These are phyloP conservation scores for Habrosyne pyritoides DNA, from an alignment of 2,888 invertebrate genomes.

Conservation along the genomic window DNA sequence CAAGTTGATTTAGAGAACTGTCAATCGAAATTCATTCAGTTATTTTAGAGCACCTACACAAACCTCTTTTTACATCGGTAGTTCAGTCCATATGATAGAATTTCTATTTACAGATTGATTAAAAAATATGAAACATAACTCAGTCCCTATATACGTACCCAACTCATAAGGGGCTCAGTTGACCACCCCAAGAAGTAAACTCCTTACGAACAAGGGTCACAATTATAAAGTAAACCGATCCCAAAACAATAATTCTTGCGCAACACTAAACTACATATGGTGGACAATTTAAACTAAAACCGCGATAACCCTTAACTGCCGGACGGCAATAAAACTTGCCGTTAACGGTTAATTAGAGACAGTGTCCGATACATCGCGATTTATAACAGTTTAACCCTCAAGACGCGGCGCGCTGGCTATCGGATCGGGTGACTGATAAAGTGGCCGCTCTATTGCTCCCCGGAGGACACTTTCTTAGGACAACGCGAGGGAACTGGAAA, in stretches of 20 bases:
- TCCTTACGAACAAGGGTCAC: slow-evolving; percentile 4
- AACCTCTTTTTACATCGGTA: too few species aligned
- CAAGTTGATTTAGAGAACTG: too few species aligned
- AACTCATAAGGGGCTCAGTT: background rate
- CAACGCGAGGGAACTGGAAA: slow-evolving; percentile 41
- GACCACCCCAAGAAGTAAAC: slow-evolving; percentile 1
- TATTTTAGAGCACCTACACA: too few species aligned
- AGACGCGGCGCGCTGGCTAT: slow-evolving; percentile 28
- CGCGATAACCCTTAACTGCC: slow-evolving; percentile 70
- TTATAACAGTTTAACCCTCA: slow-evolving; percentile 43
- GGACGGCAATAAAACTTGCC: slow-evolving; percentile 68
- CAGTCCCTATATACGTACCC: too few species aligned
- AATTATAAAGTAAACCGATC: slow-evolving; percentile 37
- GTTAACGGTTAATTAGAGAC: slow-evolving; percentile 78
- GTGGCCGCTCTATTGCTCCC: slow-evolving; percentile 67
- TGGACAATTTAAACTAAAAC: slow-evolving; percentile 68
- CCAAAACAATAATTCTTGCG: slow-evolving; percentile 55
- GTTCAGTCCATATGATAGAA: too few species aligned
- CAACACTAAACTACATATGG: slow-evolving; percentile 65
- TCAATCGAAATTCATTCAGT: too few species aligned
- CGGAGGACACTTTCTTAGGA: slow-evolving; percentile 65
- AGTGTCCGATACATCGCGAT: slow-evolving; percentile 65
- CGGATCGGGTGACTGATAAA: slow-evolving; percentile 75
- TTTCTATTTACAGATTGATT: too few species aligned
- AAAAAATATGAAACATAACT: background rate